Percentiles rank a stretch among this genome's conserved stretches.
phyloP scores from a whole-genome alignment of 2,888 invertebrate species.

The Spodoptera littoralis region DNA sequence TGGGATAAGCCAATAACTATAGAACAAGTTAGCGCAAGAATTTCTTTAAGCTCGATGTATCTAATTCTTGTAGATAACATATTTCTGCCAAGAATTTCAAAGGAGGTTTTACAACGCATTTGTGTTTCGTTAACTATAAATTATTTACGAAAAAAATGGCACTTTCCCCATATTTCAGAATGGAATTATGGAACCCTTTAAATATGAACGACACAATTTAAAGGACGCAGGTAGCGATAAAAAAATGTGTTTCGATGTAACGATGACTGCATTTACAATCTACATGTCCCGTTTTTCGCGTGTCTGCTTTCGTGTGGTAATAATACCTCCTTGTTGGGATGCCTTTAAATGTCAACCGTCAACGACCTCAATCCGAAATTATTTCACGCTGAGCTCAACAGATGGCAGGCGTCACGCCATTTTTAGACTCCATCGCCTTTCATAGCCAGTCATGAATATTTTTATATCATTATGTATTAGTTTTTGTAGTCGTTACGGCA shows the following conservation, averaged over 20 bases:
- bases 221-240: not conserved
- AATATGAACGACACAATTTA: too few species aligned
- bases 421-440: constrained; percentile 23
- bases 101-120: too few species aligned
- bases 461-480: constrained; percentile 6
- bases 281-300: constrained; percentile 33
- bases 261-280: constrained; percentile 13
- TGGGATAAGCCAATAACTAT: not conserved
- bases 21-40: too few species aligned
- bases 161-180: too few species aligned
- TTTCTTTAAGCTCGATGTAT: too few species aligned
- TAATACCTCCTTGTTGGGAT: constrained; percentile 44
- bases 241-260: constrained; percentile 15
- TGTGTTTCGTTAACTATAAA: too few species aligned
- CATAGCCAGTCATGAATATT: constrained; percentile 16
- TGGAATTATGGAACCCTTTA: too few species aligned
- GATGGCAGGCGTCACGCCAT: constrained; percentile 45
- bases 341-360: constrained; percentile 49
- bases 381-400: constrained; percentile 33
- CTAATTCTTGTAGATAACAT: too few species aligned
- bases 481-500: constrained; percentile 8
- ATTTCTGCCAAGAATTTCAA: too few species aligned
- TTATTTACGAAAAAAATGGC: too few species aligned
- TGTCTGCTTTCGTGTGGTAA: constrained; percentile 35
- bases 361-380: constrained; percentile 45